Conservation (phyloP, 2,888 invertebrate species). For the Xestoiulus laeticollis region DNA sequence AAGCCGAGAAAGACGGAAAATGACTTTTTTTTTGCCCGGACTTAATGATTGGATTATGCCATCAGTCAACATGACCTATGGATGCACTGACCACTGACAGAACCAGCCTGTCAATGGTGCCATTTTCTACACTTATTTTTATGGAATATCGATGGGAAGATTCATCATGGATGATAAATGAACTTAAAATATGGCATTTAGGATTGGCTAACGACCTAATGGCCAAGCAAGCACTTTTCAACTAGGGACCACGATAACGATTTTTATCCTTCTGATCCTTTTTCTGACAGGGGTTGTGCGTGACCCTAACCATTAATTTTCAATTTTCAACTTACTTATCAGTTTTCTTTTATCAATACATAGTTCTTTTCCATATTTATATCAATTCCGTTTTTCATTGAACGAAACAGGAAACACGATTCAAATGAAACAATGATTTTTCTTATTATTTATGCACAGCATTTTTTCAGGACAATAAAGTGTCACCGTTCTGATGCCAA, state of each 20-base stretch:
- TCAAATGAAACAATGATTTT: no score
- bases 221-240: conserved; percentile 7
- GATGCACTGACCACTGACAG: conserved; percentile 30
- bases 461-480: no score
- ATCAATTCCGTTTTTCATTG: no score
- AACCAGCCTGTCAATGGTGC: conserved; percentile 27
- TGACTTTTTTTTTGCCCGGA: conserved; percentile 6
- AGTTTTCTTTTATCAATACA: not conserved
- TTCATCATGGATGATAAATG: conserved; percentile 24
- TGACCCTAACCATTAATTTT: not conserved
- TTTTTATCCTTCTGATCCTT: not conserved
- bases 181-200: conserved; percentile 25
- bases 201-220: conserved; percentile 23
- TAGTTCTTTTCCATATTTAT: no score
- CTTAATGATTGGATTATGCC: conserved; percentile 34
- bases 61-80: conserved; percentile 30
- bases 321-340: not conserved
- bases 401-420: no score
- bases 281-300: not conserved
- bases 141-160: conserved; percentile 36
- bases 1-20: conserved; percentile 32
- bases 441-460: no score
- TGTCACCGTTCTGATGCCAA: no score
- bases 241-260: not conserved
- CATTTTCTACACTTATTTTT: not conserved